Conservation (phyloP, 2,888 invertebrate species). For the Lathronympha strigana region DNA sequence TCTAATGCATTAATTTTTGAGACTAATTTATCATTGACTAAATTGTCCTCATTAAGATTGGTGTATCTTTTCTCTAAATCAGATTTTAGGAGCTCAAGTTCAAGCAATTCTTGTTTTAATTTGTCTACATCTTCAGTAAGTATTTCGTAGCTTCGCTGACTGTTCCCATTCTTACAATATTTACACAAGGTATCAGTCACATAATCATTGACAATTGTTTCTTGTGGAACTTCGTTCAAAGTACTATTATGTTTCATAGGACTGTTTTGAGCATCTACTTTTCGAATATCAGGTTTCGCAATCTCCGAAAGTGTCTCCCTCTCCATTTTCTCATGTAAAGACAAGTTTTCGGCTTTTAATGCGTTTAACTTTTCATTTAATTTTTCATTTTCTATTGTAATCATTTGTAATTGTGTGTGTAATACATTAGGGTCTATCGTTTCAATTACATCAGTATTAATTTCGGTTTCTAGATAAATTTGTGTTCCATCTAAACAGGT, state of each 20-base stretch:
- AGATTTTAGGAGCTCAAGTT: constrained; percentile 55
- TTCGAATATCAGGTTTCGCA: constrained; percentile 42
- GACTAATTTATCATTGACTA: constrained; percentile 59
- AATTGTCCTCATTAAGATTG: constrained; percentile 60
- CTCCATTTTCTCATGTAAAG: constrained; percentile 54
- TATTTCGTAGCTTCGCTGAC: constrained; percentile 45
- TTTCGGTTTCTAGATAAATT: constrained; percentile 59
- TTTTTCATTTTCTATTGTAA: constrained; percentile 51
- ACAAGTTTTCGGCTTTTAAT: constrained; percentile 61
- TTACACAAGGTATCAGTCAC: constrained; percentile 42
- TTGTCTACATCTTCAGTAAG: constrained; percentile 52
- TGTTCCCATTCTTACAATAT: constrained; percentile 49
- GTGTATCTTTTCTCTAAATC: constrained; percentile 63
- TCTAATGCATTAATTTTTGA: constrained; percentile 61
- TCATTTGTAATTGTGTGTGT: constrained; percentile 51
- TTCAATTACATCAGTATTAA: constrained; percentile 53
- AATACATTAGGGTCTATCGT: constrained; percentile 49
- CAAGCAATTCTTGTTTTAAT: constrained; percentile 53
- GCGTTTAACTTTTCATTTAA: constrained; percentile 52
- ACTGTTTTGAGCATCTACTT: constrained; percentile 53
- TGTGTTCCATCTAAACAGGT: constrained; percentile 70
- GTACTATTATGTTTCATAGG: constrained; percentile 51
- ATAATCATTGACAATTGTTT: not conserved
- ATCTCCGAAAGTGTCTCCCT: constrained; percentile 49
- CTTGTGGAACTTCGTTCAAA: constrained; percentile 27